Conservation (phyloP, 2,797 vertebrate species). For the Petrocephalus schoutedeni region DNA sequence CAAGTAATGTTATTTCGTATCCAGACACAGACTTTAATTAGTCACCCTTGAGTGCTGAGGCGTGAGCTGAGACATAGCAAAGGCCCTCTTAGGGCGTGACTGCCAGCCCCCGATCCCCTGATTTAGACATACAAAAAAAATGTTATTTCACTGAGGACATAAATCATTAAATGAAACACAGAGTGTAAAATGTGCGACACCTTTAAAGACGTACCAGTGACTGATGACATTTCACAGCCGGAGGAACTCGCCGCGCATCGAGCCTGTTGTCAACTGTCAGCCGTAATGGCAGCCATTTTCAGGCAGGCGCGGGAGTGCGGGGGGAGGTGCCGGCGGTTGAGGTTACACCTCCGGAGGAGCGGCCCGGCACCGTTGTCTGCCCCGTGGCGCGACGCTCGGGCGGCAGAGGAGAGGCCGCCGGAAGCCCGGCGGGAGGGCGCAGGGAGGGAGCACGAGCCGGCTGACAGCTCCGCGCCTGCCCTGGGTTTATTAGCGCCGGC, state of each 20-base stretch:
- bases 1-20: neutral
- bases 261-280: constrained; percentile 33
- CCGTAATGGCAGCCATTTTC: constrained; percentile 29
- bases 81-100: neutral
- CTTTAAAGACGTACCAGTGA: constrained; percentile 30
- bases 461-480: constrained; percentile 22
- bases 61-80: neutral
- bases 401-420: constrained; percentile 18
- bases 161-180: constrained; percentile 35
- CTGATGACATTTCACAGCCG: constrained; percentile 34
- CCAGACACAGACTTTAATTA: neutral
- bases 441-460: neutral
- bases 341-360: constrained; percentile 28
- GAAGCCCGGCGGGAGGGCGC: constrained; percentile 3
- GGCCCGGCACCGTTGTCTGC: neutral
- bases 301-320: constrained; percentile 21
- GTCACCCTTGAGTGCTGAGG: constrained; percentile 4
- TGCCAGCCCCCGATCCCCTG: constrained; percentile 2
- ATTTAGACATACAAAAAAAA: constrained; percentile 21
- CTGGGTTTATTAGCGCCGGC: constrained; percentile 26
- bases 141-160: constrained; percentile 28
- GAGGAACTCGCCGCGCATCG: constrained; percentile 24
- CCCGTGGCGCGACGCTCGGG: constrained; percentile 8
- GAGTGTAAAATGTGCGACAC: constrained; percentile 22
- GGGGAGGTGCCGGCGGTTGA: constrained; percentile 16